Base-by-base conservation (phyloP, 2,888 invertebrate genomes). In the Chymomyza amoena region DNA sequence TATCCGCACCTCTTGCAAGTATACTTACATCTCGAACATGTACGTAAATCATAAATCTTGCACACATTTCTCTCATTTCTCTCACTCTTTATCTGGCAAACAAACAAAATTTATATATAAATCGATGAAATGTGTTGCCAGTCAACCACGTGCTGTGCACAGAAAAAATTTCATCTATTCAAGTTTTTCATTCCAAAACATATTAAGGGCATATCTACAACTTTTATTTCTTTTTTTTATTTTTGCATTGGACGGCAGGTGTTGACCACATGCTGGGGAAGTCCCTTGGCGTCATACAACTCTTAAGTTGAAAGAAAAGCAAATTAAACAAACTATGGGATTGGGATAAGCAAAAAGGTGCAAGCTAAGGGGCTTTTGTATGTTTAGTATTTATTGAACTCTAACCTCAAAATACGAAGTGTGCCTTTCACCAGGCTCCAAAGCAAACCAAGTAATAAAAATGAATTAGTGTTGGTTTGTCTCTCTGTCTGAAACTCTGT, bases 41-140 rank as follows among this genome's bases (percentile, higher is more conserved):
- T 86, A 79, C 87, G 79, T 72, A 81, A 75, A 78, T 73, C 87
- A 83, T 83, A 83, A 83, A 83, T 83, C 87, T 84, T 73, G 69
- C 64, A 61, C 80, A 78, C 78, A 70, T 68, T 73, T 76, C 71
- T 73, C 62, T 68, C 32, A 32, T 32, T 0, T 25, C 0, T n/a
- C n/a, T n/a, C 52, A n/a, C 16, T n/a, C 16, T 16, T 16, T 18
- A n/a, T 54, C 52, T 54, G 16, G 18, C 7, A 64, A 54, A 28
- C 32, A 59, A 28, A 59, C 57, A 32, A 32, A 32, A 32, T 4
- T 4, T 32, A 32, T 32, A 32, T 6, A 65, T 65, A 65, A 65
- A 65, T 65, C 59, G 57, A 50, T 50, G 50, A 65, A 65, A 65
- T 65, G 57, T 65, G 65, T 65, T 65, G 57, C 65, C 64, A 45